Evolutionary conservation across 1,140 invertebrate species (phyloP), one percentile per base, ranked within the genome.

Genomic region (Ceratitis capitata): DNA sequence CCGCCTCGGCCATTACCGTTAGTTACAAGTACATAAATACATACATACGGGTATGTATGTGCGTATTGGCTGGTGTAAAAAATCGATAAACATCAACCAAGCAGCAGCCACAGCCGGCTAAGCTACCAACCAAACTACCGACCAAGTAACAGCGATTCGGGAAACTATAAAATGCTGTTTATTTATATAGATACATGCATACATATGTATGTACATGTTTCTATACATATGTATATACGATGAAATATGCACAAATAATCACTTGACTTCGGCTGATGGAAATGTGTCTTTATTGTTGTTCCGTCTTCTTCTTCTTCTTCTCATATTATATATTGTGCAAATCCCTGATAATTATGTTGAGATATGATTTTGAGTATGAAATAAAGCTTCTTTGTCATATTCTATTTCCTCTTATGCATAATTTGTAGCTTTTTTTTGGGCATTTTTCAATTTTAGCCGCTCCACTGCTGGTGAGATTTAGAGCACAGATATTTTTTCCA

Each of bases 41-140:
- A n/a, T n/a, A n/a, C n/a, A n/a, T n/a, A n/a, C n/a, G n/a, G n/a
- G n/a, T n/a, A n/a, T n/a, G n/a, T n/a, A n/a, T n/a, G n/a, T n/a
- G n/a, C n/a, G n/a, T n/a, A n/a, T 78, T 26, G 69, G 69, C 39
- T 47, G 16, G 35, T 23, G 32, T 4, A 78, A 74, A 64, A 78
- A 47, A 61, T 78, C 69, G 69, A 78, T 78, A 56, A 78, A 78
- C 23, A 61, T 78, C 69, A 39, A 78, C 45, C 19, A 78, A 78
- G n/a, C 69, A 45, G 19, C 69, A 78, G 45, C 69, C 42, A 39
- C 69, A 78, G 39, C 39, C 69, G 64, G 39, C 14, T 23, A 7
- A 39, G 14, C 35, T 19, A 0, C n/a, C n/a, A n/a, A n/a, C n/a
- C n/a, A n/a, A n/a, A n/a, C n/a, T n/a, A n/a, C n/a, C n/a, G n/a